These are phyloP conservation scores for Criorhina ranunculi DNA, from an alignment of 2,888 invertebrate species.

Conservation along the genomic window DNA sequence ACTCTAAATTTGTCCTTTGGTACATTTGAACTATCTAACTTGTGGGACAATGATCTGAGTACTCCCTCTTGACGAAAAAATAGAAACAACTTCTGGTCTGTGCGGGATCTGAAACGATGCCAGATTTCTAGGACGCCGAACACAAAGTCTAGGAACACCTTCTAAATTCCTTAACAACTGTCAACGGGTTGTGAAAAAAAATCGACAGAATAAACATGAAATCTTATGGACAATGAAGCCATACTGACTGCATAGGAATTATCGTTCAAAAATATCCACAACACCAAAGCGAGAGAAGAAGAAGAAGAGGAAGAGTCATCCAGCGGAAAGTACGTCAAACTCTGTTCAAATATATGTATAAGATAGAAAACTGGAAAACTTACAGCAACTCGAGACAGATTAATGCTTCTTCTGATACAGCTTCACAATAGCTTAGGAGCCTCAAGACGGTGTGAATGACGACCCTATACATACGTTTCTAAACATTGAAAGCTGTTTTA, in stretches of 20 bases:
- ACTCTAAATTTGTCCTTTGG: no score
- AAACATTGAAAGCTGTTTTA: conserved; percentile 83
- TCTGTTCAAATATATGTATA: neutral
- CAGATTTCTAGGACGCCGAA: no score
- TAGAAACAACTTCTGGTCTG: no score
- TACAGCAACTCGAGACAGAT: conserved; percentile 29
- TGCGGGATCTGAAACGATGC: no score
- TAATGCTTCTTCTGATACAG: conserved; percentile 9
- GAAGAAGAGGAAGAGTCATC: conserved; percentile 75
- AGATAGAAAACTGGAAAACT: conserved; percentile 46
- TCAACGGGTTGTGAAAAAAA: no score
- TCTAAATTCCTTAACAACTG: no score
- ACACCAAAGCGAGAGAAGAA: neutral
- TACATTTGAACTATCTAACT: no score
- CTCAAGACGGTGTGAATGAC: conserved; percentile 80
- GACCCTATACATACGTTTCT: conserved; percentile 83
- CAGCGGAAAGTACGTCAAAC: conserved; percentile 66
- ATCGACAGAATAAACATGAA: no score
- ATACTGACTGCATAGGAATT: conserved; percentile 81
- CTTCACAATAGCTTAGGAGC: conserved; percentile 18
- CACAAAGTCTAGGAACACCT: no score
- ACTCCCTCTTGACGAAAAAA: no score
- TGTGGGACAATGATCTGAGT: no score
- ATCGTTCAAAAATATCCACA: conserved; percentile 31
- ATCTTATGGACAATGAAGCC: no score